Base-by-base conservation (phyloP, 2,797 vertebrate species). In the Mionectes olivaceus region DNA sequence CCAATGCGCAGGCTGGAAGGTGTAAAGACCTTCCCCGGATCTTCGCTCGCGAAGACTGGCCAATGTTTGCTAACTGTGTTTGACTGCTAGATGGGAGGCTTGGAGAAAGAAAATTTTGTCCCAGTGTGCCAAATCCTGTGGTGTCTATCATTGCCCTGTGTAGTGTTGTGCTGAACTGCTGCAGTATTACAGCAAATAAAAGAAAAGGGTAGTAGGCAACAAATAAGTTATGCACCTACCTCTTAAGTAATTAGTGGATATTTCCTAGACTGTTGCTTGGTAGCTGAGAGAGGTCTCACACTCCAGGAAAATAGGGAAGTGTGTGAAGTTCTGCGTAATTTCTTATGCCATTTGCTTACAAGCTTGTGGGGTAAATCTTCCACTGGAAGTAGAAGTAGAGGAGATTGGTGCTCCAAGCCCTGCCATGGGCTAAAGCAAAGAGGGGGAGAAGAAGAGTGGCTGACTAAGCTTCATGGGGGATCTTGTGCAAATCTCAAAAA, bases 201-300 rank as follows among this genome's bases (percentile, higher is more conserved):
- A 89, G 84, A 67, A 85, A 53, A 85, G 67, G 41, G 47, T 67
- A 93, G 74, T 56, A 91, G 61, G 39, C 56, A 90, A 61, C 53
- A 91, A 90, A 90, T 90, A 57, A 90, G 68, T 94, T 78, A 94
- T 82, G 35, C 63, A 93, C 10, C 0, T 14, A 33, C 3, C 15
- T 92, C 57, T 81, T 93, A 50, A 94, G 86, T 88, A 89, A 60
- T 94, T 56, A 76, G 61, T 82, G 73, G 63, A 25, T 79, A 30
- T 81, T 89, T 87, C 52, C 69, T 83, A 65, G 24, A 25, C 27
- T 70, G 10, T 77, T 69, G 55, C 39, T 60, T 79, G 50, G 32
- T 83, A 52, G 74, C 35, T 76, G 55, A 85, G 49, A 59, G 11
- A 52, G 43, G 44, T 75, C 76, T 96, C 19, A 44, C 5, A 11